Conservation (phyloP, 2,888 invertebrate species). For the Meta bourneti region DNA sequence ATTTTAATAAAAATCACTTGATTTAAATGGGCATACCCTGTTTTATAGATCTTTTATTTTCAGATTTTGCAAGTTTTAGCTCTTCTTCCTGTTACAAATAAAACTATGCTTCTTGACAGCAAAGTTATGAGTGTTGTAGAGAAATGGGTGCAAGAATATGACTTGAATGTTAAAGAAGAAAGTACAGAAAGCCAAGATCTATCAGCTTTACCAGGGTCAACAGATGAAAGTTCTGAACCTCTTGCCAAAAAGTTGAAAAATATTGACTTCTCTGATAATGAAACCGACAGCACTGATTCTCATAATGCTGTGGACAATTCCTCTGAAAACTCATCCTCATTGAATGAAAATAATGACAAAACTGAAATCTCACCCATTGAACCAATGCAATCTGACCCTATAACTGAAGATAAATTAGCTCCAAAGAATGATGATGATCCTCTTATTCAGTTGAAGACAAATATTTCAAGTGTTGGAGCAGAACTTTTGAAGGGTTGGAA, state of each 20-base stretch:
- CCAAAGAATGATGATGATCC: slow-evolving; percentile 34
- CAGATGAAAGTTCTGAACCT: slow-evolving; percentile 53
- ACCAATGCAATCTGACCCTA: slow-evolving; percentile 16
- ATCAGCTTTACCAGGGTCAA: not conserved
- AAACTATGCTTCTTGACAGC: slow-evolving; percentile 94
- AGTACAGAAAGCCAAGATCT: slow-evolving; percentile 22
- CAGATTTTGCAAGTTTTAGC: slow-evolving; percentile 90
- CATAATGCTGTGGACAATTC: slow-evolving; percentile 42
- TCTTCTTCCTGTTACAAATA: slow-evolving; percentile 94
- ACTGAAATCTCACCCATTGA: slow-evolving; percentile 16
- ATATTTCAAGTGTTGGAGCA: slow-evolving; percentile 80
- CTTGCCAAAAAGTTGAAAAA: slow-evolving; percentile 71
- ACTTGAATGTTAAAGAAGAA: slow-evolving; percentile 17
- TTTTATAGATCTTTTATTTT: slow-evolving; percentile 6
- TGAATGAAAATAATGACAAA: slow-evolving; percentile 38
- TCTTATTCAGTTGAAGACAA: slow-evolving; percentile 16
- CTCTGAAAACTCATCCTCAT: slow-evolving; percentile 37
- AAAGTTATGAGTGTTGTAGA: slow-evolving; percentile 92
- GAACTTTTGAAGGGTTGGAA: slow-evolving; percentile 88
- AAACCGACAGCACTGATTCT: slow-evolving; percentile 68
- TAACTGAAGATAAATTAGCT: slow-evolving; percentile 16
- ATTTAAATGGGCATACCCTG: no score
- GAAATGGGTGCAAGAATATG: slow-evolving; percentile 84
- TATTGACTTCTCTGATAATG: slow-evolving; percentile 75
- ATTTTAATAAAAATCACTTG: no score